Evolutionary conservation across 1,140 invertebrate genomes (phyloP).

Genomic region (Macrotrachela quadricornifera): DNA sequence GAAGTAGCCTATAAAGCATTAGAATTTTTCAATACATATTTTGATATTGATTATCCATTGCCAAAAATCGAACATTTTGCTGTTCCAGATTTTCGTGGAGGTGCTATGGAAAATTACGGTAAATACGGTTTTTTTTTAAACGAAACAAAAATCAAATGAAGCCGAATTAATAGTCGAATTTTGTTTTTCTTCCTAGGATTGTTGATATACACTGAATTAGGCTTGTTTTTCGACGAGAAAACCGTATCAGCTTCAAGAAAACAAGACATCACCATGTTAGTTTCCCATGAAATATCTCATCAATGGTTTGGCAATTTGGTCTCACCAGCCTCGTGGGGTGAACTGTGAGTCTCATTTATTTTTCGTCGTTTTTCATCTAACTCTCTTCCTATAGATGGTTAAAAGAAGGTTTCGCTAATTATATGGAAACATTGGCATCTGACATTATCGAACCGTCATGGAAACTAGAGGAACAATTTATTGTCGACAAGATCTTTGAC

Average conservation of each 20-base stretch:
- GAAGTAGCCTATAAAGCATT: conserved; percentile 49
- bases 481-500: too few relatives aligned
- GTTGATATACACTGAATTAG: not conserved
- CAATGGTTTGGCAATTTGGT: conserved; percentile 10
- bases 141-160: too few relatives aligned
- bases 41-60: conserved; percentile 40
- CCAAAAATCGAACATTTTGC: conserved; percentile 33
- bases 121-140: not conserved
- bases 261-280: conserved; percentile 21
- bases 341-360: conserved; percentile 18
- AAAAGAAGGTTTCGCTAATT: conserved; percentile 32
- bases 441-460: conserved; percentile 3
- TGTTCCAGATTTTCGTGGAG: conserved; percentile 30
- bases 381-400: conserved; percentile 34
- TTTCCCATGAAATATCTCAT: conserved; percentile 27
- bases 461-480: not conserved
- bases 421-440: conserved; percentile 30
- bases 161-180: too few relatives aligned
- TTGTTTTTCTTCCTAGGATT: conserved; percentile 4
- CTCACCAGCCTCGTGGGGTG: conserved; percentile 27
- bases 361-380: too few relatives aligned
- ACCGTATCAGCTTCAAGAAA: conserved; percentile 6
- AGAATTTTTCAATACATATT: conserved; percentile 60
- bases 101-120: conserved; percentile 29
- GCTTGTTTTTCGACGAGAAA: not conserved